phyloP scores from a whole-genome alignment of 2,113 vertebrate genomes.

The Gallinago paraguaiae region DNA sequence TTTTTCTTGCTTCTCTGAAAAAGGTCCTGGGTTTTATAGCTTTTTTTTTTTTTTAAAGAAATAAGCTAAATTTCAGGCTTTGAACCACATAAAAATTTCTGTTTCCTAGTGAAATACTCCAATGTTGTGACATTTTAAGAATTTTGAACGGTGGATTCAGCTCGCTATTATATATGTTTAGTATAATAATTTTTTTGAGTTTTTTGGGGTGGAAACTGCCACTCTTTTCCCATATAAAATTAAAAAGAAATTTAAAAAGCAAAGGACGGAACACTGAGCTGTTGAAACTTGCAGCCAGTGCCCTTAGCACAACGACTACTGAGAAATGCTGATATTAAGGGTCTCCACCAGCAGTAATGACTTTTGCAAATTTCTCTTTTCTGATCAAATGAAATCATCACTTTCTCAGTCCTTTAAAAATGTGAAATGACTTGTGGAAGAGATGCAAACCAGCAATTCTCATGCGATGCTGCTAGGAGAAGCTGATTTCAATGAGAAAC shows the following conservation, averaged over 20 bases:
- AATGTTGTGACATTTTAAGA: background rate
- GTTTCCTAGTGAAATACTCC: background rate
- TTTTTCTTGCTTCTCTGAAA: constrained; percentile 10
- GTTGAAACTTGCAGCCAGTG: background rate
- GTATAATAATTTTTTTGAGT: background rate
- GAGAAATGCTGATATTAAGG: background rate
- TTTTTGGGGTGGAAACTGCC: background rate
- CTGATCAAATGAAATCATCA: background rate
- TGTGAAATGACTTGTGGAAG: background rate
- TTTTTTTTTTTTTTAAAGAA: background rate
- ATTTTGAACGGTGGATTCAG: background rate
- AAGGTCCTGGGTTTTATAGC: background rate
- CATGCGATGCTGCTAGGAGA: background rate
- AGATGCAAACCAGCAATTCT: background rate
- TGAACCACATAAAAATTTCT: background rate
- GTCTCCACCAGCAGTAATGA: background rate
- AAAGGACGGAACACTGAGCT: background rate
- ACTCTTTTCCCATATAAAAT: background rate
- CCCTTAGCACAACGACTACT: background rate
- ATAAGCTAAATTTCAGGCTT: background rate
- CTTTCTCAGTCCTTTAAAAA: background rate
- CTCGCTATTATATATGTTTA: background rate
- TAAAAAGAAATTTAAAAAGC: background rate
- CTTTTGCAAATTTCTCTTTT: background rate
- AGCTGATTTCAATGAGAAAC: background rate